Evolutionary conservation across 53 echinoderm and acorn worm genomes (phyloP).

Genomic region (Stichopus horrens): DNA sequence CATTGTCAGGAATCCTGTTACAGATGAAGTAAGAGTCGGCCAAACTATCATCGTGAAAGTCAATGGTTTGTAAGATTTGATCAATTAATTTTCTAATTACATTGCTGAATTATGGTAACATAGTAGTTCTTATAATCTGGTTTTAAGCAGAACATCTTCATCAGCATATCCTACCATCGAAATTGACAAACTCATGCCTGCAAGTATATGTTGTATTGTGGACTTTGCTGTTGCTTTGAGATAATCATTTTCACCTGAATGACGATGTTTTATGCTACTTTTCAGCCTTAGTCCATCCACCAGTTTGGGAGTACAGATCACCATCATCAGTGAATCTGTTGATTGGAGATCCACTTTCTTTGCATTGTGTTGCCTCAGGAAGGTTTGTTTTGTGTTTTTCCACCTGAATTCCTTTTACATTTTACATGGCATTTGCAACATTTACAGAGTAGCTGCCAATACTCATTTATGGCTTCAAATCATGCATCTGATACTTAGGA

Average conservation of each 20-base stretch:
- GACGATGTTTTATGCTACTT: not conserved
- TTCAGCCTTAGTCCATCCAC: slow-evolving; percentile 15
- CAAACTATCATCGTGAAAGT: slow-evolving; percentile 12
- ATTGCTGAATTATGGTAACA: too few species aligned
- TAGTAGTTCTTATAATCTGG: too few species aligned
- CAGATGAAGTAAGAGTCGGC: not conserved
- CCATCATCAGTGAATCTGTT: not conserved
- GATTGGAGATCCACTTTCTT: slow-evolving; percentile 1
- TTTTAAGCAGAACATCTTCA: too few species aligned
- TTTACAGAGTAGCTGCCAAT: not conserved
- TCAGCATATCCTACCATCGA: too few species aligned
- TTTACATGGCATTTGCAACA: too few species aligned
- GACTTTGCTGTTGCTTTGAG: too few species aligned
- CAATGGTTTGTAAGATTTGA: slow-evolving; percentile 5
- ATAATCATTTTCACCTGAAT: not conserved
- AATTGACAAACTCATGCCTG: too few species aligned
- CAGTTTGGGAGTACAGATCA: slow-evolving; percentile 11
- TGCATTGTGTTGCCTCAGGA: slow-evolving; percentile 37
- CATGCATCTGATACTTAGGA: too few species aligned
- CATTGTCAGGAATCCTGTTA: not conserved
- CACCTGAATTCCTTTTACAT: too few species aligned
- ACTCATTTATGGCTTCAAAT: too few species aligned
- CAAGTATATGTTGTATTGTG: too few species aligned
- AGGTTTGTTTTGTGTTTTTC: not conserved
- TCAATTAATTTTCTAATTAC: too few species aligned